phyloP scores from a whole-genome alignment of 2,113 vertebrate species.

The Loxodonta africana region DNA sequence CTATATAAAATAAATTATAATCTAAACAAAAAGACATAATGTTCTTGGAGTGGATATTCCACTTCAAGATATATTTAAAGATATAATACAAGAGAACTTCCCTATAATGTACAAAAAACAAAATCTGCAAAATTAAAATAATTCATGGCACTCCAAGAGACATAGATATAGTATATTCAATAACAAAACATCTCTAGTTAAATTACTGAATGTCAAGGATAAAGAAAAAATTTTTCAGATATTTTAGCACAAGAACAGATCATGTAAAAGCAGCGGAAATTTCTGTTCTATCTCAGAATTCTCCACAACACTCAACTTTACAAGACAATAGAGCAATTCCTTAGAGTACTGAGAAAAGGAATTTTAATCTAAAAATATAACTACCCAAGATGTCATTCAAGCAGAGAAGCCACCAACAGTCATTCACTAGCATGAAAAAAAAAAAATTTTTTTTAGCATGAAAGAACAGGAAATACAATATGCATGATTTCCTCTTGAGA shows the following conservation, averaged over 20 bases:
- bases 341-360: neutral
- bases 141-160: neutral
- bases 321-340: neutral
- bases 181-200: neutral
- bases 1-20: neutral
- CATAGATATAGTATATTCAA: neutral
- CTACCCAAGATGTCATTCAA: neutral
- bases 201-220: neutral
- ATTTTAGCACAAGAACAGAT: neutral
- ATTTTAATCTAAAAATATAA: slow-evolving; percentile 50
- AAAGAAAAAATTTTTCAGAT: neutral
- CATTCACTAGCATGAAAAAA: neutral
- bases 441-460: neutral
- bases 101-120: slow-evolving; percentile 34
- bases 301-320: neutral
- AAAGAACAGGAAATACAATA: neutral
- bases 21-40: neutral
- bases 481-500: neutral
- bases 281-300: neutral
- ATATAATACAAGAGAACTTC: slow-evolving; percentile 27
- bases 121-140: slow-evolving; percentile 38
- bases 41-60: neutral
- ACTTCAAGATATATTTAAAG: slow-evolving; percentile 6
- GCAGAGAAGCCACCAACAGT: slow-evolving; percentile 1
- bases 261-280: neutral